These are phyloP conservation scores for Uria lomvia DNA, from an alignment of 2,113 vertebrate genomes.

Conservation along the genomic window DNA sequence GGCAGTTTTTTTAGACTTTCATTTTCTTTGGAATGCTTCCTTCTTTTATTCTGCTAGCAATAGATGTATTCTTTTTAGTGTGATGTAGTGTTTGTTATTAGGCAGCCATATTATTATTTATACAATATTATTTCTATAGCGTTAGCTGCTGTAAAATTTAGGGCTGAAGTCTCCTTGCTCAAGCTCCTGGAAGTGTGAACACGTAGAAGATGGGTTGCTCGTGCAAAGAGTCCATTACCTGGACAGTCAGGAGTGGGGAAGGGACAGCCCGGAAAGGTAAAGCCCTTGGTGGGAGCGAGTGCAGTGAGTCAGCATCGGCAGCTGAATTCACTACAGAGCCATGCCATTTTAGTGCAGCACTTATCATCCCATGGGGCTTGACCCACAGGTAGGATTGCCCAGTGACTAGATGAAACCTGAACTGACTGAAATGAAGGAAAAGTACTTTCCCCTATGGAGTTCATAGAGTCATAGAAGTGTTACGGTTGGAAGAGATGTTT, in stretches of 20 bases:
- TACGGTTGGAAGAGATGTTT: neutral
- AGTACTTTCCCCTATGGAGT: neutral
- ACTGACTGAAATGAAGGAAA: neutral
- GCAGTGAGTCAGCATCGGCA: neutral
- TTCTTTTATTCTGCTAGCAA: neutral
- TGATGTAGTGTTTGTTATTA: neutral
- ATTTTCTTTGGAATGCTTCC: neutral
- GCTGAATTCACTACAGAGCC: neutral
- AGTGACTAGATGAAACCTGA: neutral
- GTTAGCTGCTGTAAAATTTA: neutral
- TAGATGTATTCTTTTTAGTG: neutral
- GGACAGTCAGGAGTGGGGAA: neutral
- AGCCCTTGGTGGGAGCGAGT: neutral
- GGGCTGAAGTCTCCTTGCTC: neutral
- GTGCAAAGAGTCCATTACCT: neutral
- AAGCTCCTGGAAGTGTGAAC: neutral
- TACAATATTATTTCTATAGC: neutral
- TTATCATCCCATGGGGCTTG: neutral
- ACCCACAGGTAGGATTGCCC: neutral
- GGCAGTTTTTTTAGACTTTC: neutral
- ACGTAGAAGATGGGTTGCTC: accelerated
- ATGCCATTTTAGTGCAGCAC: accelerated
- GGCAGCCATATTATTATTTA: neutral
- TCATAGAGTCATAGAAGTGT: neutral
- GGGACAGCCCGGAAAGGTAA: neutral